phyloP scores from a whole-genome alignment of 2,797 vertebrate species.

The Brachymystax lenok region DNA sequence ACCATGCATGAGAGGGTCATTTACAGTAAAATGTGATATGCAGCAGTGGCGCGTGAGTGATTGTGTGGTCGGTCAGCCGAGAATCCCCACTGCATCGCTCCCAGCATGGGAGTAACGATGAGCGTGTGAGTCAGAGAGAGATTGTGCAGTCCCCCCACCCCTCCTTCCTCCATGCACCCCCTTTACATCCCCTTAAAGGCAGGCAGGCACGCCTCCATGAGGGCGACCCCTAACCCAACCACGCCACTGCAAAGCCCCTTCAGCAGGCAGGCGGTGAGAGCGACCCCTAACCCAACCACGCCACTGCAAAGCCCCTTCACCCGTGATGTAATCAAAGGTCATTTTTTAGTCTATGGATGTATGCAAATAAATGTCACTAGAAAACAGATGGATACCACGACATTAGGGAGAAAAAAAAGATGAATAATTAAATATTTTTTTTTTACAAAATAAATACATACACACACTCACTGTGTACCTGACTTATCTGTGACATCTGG shows the following conservation, averaged over 20 bases:
- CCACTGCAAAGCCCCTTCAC: conserved; percentile 45
- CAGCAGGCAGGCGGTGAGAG: too few relatives aligned
- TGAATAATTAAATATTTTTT: too few relatives aligned
- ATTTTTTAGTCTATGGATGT: not conserved
- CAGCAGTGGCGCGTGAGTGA: conserved; percentile 50
- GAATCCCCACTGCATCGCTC: conserved; percentile 47
- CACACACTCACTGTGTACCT: conserved; percentile 39
- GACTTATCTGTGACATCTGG: conserved; percentile 48
- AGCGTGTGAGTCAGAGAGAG: conserved; percentile 48
- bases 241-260: conserved; percentile 42
- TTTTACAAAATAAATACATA: conserved; percentile 27
- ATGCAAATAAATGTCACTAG: too few relatives aligned
- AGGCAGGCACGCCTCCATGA: not conserved
- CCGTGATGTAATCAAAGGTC: conserved; percentile 53
- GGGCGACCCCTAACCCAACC: conserved; percentile 44
- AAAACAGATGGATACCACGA: too few relatives aligned
- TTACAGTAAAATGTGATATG: conserved; percentile 62
- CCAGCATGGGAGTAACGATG: conserved; percentile 23
- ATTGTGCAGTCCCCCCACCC: conserved; percentile 41
- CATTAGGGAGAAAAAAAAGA: too few relatives aligned
- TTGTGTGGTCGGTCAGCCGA: conserved; percentile 23
- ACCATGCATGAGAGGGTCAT: conserved; percentile 33
- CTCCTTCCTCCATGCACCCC: conserved; percentile 13
- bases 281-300: conserved; percentile 38
- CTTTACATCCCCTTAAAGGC: conserved; percentile 37